Evolutionary conservation across 2,113 vertebrate genomes (phyloP).

Genomic region (Lycaon pictus): DNA sequence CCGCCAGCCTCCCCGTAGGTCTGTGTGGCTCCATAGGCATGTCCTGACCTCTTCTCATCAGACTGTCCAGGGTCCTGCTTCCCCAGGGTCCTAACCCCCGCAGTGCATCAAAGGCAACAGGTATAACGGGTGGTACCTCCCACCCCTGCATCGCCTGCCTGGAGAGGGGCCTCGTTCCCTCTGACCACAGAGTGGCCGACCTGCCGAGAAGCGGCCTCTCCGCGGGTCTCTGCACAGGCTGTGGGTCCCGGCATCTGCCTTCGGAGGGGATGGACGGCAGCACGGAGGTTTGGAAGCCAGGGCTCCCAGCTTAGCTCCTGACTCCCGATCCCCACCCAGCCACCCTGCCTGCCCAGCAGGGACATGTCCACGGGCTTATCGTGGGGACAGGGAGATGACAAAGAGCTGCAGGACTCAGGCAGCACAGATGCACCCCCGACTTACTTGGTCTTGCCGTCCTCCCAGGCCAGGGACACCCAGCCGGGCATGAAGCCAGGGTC

Average conservation of each 20-base stretch:
- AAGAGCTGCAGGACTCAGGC: not conserved
- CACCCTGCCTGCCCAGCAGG: not conserved
- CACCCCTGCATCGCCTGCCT: not conserved
- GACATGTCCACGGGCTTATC: not conserved
- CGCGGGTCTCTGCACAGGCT: not conserved
- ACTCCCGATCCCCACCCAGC: not conserved
- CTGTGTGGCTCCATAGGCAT: not conserved
- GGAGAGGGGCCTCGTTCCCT: not conserved
- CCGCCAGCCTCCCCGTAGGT: not conserved
- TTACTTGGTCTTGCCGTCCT: conserved; percentile 56
- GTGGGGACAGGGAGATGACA: not conserved
- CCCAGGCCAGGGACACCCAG: conserved; percentile 88
- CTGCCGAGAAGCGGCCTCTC: not conserved
- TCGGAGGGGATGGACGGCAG: not conserved
- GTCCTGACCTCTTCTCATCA: not conserved
- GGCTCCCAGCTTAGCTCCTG: not conserved
- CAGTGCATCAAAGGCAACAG: not conserved
- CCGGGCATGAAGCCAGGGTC: conserved; percentile 95
- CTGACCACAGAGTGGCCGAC: not conserved
- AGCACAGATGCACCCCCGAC: not conserved
- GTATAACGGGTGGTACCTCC: not conserved
- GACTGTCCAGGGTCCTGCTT: not conserved
- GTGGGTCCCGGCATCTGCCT: not conserved
- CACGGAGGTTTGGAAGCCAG: not conserved
- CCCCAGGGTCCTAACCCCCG: not conserved